Percentiles rank a stretch among this genome's conserved stretches.
These are phyloP conservation scores for Gouania willdenowi DNA, from an alignment of 2,797 vertebrate genomes.

Conservation along the genomic window DNA sequence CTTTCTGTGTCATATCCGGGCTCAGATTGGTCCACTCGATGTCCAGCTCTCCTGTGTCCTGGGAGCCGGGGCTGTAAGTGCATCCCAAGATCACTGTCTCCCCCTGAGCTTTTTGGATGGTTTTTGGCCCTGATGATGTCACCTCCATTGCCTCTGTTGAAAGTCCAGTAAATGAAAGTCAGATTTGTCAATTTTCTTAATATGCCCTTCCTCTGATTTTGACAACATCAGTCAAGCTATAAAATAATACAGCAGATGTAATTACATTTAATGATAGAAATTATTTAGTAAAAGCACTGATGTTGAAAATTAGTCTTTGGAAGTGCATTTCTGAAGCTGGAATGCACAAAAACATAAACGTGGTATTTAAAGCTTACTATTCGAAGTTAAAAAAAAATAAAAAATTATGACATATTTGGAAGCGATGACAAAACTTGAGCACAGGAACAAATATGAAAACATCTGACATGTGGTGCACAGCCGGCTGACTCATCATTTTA, in stretches of 20 bases:
- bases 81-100: slow-evolving; percentile 77
- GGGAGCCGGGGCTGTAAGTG: slow-evolving; percentile 69
- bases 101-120: slow-evolving; percentile 76
- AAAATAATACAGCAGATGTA: not conserved
- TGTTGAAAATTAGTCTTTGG: no score
- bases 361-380: no score
- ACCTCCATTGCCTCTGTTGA: slow-evolving; percentile 74
- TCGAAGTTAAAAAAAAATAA: no score
- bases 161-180: slow-evolving; percentile 7
- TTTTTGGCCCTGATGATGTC: slow-evolving; percentile 78
- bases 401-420: no score
- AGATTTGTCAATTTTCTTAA: not conserved
- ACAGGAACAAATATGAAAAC: slow-evolving; percentile 10
- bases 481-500: slow-evolving; percentile 35
- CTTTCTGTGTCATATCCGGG: slow-evolving; percentile 80
- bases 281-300: no score
- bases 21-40: slow-evolving; percentile 87
- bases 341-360: no score
- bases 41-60: slow-evolving; percentile 83
- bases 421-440: slow-evolving; percentile 17
- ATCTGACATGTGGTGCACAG: slow-evolving; percentile 21
- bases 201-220: not conserved
- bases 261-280: no score
- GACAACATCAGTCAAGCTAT: not conserved
- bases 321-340: no score